Evolutionary conservation across 2,113 vertebrate genomes (phyloP).

Genomic region (Lampris incognitus): DNA sequence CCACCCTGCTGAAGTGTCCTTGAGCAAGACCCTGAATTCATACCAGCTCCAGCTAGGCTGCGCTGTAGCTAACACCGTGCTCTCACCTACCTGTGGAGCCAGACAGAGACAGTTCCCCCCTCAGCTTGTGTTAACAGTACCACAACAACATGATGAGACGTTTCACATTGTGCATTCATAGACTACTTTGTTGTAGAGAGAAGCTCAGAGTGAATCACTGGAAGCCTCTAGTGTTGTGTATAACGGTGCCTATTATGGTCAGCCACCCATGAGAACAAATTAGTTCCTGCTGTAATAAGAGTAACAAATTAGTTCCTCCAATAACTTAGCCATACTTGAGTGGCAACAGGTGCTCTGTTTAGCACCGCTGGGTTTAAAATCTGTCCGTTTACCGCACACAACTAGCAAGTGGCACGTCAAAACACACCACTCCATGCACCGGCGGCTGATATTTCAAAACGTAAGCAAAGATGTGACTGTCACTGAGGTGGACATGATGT

Average conservation of each 20-base stretch:
- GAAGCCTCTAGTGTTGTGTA: constrained; percentile 5
- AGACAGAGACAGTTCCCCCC: no score
- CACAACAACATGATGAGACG: neutral
- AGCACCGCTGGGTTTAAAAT: neutral
- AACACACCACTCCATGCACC: neutral
- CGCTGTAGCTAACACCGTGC: neutral
- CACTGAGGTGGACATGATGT: constrained; percentile 8
- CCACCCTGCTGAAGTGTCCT: constrained; percentile 14
- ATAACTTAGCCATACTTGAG: constrained; percentile 35
- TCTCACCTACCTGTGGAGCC: no score
- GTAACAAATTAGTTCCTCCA: constrained; percentile 49
- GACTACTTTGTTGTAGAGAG: neutral
- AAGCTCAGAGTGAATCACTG: neutral
- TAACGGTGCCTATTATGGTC: constrained; percentile 6
- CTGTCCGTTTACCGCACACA: neutral
- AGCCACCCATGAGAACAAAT: constrained; percentile 42
- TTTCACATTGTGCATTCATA: neutral
- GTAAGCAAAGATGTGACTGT: neutral
- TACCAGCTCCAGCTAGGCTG: neutral
- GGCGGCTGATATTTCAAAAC: no score
- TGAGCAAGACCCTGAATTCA: neutral
- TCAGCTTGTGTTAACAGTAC: no score
- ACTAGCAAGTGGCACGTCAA: neutral
- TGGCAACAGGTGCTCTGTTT: constrained; percentile 61
- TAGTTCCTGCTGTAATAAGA: constrained; percentile 40